A percentile compares a stretch with the other conserved stretches of the same genome.
Conservation (phyloP, 2,797 vertebrate genomes). For the Centroberyx gerrardi region DNA sequence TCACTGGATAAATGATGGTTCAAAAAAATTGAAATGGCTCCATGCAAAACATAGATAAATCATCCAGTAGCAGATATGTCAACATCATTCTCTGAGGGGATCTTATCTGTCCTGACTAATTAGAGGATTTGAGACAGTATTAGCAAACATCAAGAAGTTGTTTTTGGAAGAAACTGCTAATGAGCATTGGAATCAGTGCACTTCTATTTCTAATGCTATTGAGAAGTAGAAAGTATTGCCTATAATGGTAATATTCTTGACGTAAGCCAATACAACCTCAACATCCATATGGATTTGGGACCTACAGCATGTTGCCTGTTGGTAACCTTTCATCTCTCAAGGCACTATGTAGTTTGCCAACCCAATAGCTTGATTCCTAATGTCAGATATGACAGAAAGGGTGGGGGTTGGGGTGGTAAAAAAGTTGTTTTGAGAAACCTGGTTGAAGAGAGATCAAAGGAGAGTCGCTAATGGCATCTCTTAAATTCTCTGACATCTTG, state of each 20-base stretch:
- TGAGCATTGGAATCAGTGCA: too few species aligned
- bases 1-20: too few species aligned
- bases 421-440: conserved; percentile 3
- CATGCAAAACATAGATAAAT: neutral
- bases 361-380: neutral
- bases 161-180: neutral
- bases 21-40: too few species aligned
- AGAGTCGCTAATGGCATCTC: neutral
- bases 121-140: neutral
- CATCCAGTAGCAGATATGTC: neutral
- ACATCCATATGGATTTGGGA: neutral
- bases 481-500: conserved; percentile 14
- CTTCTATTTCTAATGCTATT: neutral
- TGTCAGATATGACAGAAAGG: conserved; percentile 1
- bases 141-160: neutral
- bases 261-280: neutral
- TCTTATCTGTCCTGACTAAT: too few species aligned
- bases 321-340: neutral
- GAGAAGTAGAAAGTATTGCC: neutral
- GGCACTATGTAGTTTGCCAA: neutral
- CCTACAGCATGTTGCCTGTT: neutral
- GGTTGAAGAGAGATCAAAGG: conserved; percentile 15
- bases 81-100: neutral
- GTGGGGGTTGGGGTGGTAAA: neutral
- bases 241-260: neutral